phyloP scores from a whole-genome alignment of 2,113 vertebrate genomes.

The Ptychochromis oligacanthus region DNA sequence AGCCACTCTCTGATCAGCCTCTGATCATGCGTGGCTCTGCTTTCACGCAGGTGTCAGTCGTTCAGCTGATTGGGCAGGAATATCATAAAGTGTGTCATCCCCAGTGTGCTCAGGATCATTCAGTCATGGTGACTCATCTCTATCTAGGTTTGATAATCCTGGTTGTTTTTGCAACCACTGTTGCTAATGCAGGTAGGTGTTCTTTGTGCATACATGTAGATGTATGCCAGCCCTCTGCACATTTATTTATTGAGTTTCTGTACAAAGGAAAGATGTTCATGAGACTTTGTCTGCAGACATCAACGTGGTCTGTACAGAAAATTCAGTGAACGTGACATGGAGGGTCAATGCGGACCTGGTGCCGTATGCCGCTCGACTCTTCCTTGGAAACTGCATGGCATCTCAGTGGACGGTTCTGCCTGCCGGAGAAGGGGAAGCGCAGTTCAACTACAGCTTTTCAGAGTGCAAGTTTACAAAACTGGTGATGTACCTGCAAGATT shows the following conservation, averaged over 20 bases:
- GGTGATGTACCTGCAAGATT: conserved; percentile 45
- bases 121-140: conserved; percentile 47
- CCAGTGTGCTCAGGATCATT: rapidly evolving
- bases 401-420: conserved; percentile 27
- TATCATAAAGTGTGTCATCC: conserved; percentile 17
- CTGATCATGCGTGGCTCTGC: not conserved
- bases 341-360: conserved; percentile 36
- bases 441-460: conserved; percentile 52
- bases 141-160: conserved; percentile 25
- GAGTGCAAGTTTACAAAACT: conserved; percentile 69
- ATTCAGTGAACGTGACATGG: conserved; percentile 60
- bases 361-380: conserved; percentile 56
- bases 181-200: conserved; percentile 62
- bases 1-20: not conserved
- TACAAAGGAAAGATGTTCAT: not conserved
- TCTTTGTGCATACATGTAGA: rapidly evolving
- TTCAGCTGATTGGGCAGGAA: conserved; percentile 51
- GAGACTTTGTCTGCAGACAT: conserved; percentile 52
- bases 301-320: conserved; percentile 49
- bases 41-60: conserved; percentile 56
- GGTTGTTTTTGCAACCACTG: conserved; percentile 6
- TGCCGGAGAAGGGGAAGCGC: conserved; percentile 40
- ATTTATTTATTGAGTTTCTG: rapidly evolving
- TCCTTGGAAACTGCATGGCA: conserved; percentile 76
- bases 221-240: rapidly evolving